Evolutionary conservation across 2,888 invertebrate species (phyloP).

Genomic region (Physocephala rufipes): DNA sequence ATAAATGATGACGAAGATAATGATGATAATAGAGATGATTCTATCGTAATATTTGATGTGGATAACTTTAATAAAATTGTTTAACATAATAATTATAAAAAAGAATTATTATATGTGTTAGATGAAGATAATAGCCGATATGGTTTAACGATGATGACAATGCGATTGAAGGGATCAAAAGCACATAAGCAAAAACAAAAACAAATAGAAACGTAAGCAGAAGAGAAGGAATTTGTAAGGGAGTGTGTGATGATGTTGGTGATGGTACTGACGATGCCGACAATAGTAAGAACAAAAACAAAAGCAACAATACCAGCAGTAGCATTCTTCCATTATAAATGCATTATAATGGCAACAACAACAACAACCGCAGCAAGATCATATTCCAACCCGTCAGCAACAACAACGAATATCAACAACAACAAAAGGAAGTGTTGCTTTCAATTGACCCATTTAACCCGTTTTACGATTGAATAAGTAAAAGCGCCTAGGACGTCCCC

Average conservation of each 20-base stretch:
- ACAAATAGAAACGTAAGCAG: neutral
- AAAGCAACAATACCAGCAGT: neutral
- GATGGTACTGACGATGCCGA: neutral
- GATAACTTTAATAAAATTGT: too few relatives aligned
- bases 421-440: slow-evolving; percentile 9
- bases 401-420: neutral
- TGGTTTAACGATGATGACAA: neutral
- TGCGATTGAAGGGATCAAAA: neutral
- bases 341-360: neutral
- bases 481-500: too few relatives aligned
- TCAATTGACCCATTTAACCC: slow-evolving; percentile 28
- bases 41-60: too few relatives aligned
- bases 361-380: neutral
- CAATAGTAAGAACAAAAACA: neutral
- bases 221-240: neutral
- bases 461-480: slow-evolving; percentile 1
- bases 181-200: neutral
- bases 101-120: too few relatives aligned
- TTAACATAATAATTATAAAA: too few relatives aligned
- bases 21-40: neutral
- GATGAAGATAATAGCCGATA: neutral
- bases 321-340: neutral
- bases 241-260: neutral
- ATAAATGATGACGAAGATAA: neutral
- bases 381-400: neutral